Conservation (phyloP, 2,113 vertebrate species). For the Cisticola juncidis region DNA sequence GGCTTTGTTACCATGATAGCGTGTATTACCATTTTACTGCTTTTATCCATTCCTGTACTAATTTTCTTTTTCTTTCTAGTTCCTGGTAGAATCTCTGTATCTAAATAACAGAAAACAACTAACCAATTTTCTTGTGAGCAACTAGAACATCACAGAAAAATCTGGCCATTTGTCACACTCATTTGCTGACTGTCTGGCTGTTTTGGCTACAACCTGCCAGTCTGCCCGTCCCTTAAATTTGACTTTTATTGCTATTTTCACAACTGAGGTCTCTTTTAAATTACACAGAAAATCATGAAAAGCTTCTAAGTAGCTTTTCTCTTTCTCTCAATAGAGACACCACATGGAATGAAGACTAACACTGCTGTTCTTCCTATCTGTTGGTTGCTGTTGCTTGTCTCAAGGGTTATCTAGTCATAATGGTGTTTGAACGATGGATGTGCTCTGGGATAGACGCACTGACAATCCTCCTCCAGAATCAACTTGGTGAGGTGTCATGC, state of each 20-base stretch:
- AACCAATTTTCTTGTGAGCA: neutral
- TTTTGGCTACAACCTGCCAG: neutral
- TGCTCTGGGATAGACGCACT: neutral
- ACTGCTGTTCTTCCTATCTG: conserved; percentile 36
- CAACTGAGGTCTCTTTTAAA: neutral
- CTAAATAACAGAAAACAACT: neutral
- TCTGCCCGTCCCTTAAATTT: neutral
- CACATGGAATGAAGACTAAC: neutral
- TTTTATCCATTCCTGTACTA: neutral
- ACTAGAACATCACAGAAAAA: neutral
- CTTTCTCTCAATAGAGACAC: neutral
- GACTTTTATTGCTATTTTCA: neutral
- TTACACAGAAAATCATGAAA: neutral
- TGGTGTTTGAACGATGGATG: neutral
- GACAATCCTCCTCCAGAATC: neutral
- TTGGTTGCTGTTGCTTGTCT: neutral
- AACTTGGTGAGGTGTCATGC: neutral
- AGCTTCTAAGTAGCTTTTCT: neutral
- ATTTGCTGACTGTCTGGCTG: neutral
- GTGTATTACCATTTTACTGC: neutral
- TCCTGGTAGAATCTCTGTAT: neutral
- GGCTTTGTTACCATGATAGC: neutral
- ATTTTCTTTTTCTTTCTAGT: neutral
- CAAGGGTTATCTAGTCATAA: neutral
- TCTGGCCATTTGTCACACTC: neutral